Evolutionary conservation across 2,888 invertebrate species (phyloP).

Genomic region (Noctua comes): DNA sequence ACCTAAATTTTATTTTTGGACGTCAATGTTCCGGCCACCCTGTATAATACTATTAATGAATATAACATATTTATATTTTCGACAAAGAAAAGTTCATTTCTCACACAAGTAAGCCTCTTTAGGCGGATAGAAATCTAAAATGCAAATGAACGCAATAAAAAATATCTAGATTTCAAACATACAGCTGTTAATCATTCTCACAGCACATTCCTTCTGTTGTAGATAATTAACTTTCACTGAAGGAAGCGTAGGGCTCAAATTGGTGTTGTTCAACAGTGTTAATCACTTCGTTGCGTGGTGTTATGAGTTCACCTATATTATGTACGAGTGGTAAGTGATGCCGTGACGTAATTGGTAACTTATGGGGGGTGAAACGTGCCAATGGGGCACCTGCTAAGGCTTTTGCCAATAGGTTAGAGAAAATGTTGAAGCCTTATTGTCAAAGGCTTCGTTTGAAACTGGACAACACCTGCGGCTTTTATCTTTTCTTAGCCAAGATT

Average conservation of each 20-base stretch:
- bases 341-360: conserved; percentile 31
- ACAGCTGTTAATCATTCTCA: conserved; percentile 41
- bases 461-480: background rate
- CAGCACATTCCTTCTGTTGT: conserved; percentile 71
- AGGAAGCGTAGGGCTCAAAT: conserved; percentile 71
- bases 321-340: conserved; percentile 13
- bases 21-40: too few relatives aligned
- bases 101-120: background rate
- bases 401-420: background rate
- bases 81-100: background rate
- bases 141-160: conserved; percentile 12
- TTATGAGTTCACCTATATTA: conserved; percentile 22
- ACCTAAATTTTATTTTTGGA: too few relatives aligned
- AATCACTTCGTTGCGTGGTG: conserved; percentile 46
- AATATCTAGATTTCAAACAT: conserved; percentile 29
- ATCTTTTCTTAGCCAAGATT: background rate
- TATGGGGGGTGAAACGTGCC: background rate
- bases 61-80: background rate
- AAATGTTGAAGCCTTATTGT: background rate
- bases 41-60: too few relatives aligned
- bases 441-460: background rate
- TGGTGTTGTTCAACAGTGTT: conserved; percentile 61
- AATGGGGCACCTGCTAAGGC: background rate
- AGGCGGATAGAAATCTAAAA: conserved; percentile 14
- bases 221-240: conserved; percentile 82